Evolutionary conservation across 2,113 vertebrate genomes (phyloP), one percentile per base, ranked within the genome.

Genomic region (Marmota flaviventris): DNA sequence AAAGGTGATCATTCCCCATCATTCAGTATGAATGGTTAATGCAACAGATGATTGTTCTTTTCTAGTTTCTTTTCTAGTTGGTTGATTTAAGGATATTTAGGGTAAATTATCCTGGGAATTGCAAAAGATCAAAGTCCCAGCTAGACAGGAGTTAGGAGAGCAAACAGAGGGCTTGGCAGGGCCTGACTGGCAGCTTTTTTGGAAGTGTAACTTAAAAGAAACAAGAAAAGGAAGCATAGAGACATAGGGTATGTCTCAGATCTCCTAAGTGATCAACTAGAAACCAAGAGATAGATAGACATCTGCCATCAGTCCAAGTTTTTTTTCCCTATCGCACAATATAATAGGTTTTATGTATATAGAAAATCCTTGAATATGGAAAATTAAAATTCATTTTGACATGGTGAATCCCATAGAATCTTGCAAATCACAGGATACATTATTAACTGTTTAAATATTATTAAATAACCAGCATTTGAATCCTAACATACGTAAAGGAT

Each of bases 381-480:
- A 51, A 91, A 94, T 51, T 51, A 77, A 63, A 34, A 90, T 85
- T 32, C 12, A 53, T 63, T 91, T 25, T 45, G 70, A 3, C 32
- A 5, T 72, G 17, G 24, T 1, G 29, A 27, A 8, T 53, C 24
- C 79, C 61, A 84, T 34, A 72, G 70, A 78, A 77, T 88, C 42
- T 84, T 94, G 22, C 17, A 78, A 45, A 88, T 45, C 9, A 25
- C 13, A 92, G 29, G 24, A 77, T 84, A 84, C n/a, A 56, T 78
- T 81, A 67, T 53, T 70, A 94, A 94, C 76, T n/a, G 22, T 61
- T 61, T 63, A 63, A 63, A 63, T 63, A 63, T 63, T 63, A 67
- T 53, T 70, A 92, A 91, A 83, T n/a, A 78, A 88, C 18, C 65
- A 83, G 61, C 20, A 48, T 73, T 92, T 27, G 9, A 92, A 65